These are phyloP conservation scores for Myotis daubentonii DNA, from an alignment of 2,797 vertebrate species.

Conservation along the genomic window DNA sequence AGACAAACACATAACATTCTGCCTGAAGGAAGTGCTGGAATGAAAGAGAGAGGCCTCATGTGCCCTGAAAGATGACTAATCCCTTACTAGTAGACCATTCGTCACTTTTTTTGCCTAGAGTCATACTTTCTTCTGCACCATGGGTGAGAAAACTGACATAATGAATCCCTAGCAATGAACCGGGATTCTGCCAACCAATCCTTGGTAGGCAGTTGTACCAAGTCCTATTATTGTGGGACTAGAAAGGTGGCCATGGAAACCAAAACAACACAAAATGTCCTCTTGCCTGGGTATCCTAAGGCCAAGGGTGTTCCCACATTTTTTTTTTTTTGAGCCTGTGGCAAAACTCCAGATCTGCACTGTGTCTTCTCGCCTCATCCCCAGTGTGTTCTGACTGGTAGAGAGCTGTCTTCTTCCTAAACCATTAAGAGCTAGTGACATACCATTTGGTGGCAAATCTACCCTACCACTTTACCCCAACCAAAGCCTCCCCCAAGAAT, in stretches of 20 bases:
- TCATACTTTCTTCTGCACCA: not conserved
- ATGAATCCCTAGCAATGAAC: not conserved
- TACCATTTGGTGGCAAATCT: not conserved
- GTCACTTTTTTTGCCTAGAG: not conserved
- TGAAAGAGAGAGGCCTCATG: not conserved
- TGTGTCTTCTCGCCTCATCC: not conserved
- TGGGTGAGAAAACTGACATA: not conserved
- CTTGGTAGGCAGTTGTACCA: not conserved
- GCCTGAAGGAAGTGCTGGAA: not conserved
- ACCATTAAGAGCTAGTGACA: not conserved
- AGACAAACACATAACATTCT: not conserved
- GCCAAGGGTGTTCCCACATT: not conserved
- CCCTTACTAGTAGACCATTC: not conserved
- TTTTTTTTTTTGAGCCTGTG: not conserved
- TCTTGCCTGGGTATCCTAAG: not conserved
- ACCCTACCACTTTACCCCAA: not conserved
- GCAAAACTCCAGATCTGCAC: not conserved
- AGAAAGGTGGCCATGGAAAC: not conserved
- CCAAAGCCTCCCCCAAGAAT: not conserved
- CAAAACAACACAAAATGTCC: not conserved
- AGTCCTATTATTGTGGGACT: not conserved
- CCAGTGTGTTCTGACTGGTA: not conserved
- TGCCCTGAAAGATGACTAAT: not conserved
- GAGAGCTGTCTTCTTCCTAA: not conserved
- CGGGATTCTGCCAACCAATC: not conserved